These are phyloP conservation scores for Dasypogon diadema DNA, from an alignment of 2,888 invertebrate species.

Conservation along the genomic window DNA sequence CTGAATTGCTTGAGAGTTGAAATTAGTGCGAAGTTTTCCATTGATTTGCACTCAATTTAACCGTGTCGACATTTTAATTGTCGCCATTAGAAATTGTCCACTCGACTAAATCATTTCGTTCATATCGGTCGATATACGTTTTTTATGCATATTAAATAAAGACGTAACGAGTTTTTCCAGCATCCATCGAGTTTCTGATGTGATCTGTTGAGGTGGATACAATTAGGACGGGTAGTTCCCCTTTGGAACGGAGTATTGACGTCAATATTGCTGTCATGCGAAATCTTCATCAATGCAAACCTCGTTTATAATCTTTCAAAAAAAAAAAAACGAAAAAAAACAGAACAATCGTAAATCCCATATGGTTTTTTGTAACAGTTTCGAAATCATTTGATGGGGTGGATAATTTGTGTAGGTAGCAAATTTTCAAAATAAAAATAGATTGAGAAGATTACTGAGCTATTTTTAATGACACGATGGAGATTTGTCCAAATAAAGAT, in stretches of 20 bases:
- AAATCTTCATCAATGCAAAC: background rate
- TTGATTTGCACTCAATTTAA: slow-evolving; percentile 49
- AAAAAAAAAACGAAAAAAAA: background rate
- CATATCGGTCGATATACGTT: background rate
- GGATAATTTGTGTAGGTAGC: no score
- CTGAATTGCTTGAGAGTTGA: background rate
- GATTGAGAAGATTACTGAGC: no score
- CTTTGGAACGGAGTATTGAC: background rate
- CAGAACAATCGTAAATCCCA: no score
- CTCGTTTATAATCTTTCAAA: background rate
- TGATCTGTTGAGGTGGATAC: background rate
- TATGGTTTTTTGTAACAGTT: no score
- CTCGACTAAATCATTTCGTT: slow-evolving; percentile 13
- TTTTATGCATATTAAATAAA: slow-evolving; percentile 24
- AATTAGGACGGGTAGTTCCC: background rate
- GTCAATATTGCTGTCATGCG: background rate
- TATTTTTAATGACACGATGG: no score
- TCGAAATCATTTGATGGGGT: no score
- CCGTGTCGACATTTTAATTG: slow-evolving; percentile 33
- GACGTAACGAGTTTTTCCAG: background rate
- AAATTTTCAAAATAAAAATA: no score
- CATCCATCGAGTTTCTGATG: background rate
- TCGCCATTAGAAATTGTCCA: slow-evolving; percentile 36
- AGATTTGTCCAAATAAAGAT: no score
- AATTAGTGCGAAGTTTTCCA: slow-evolving; percentile 32